A percentile compares a stretch with the other conserved stretches of the same genome.
These are phyloP conservation scores for Chrysotoxum bicinctum DNA, from an alignment of 2,888 invertebrate species.

Conservation along the genomic window DNA sequence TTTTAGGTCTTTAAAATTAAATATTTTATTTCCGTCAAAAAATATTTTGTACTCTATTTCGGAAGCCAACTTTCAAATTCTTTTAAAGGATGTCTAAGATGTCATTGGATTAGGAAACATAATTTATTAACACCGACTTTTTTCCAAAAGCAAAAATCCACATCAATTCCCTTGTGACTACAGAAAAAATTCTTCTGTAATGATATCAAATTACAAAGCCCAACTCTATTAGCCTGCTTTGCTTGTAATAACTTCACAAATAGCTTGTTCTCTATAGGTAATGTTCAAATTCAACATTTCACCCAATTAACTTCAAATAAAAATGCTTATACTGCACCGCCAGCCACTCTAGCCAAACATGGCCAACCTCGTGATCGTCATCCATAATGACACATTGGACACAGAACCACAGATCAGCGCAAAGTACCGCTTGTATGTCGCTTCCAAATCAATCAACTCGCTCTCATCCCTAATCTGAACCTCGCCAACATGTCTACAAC, in stretches of 20 bases:
- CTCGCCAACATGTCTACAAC: conserved; percentile 47
- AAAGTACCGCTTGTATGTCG: conserved; percentile 49
- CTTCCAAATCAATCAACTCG: conserved; percentile 52
- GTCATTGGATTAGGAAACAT: too few relatives aligned
- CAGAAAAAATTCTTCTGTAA: conserved; percentile 15
- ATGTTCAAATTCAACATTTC: conserved; percentile 17
- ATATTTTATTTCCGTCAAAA: too few relatives aligned
- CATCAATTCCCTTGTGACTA: conserved; percentile 29
- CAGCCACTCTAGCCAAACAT: conserved; percentile 42
- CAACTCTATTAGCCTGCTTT: background rate
- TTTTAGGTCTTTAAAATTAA: too few relatives aligned
- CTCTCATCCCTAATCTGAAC: conserved; percentile 65
- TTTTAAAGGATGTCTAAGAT: too few relatives aligned
- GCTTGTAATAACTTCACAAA: conserved; percentile 4
- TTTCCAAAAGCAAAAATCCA: too few relatives aligned
- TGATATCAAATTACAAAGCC: conserved; percentile 24
- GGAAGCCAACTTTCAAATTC: too few relatives aligned
- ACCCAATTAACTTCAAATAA: conserved; percentile 64
- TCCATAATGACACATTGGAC: conserved; percentile 53
- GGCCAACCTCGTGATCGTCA: conserved; percentile 22
- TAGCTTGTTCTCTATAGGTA: conserved; percentile 28
- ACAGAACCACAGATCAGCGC: conserved; percentile 22
- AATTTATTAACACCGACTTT: too few relatives aligned
- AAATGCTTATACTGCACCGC: conserved; percentile 26
- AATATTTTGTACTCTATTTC: too few relatives aligned